Evolutionary conservation across 2,888 invertebrate genomes (phyloP), one percentile per base, ranked within the genome.

Genomic region (Pandemis corylana): DNA sequence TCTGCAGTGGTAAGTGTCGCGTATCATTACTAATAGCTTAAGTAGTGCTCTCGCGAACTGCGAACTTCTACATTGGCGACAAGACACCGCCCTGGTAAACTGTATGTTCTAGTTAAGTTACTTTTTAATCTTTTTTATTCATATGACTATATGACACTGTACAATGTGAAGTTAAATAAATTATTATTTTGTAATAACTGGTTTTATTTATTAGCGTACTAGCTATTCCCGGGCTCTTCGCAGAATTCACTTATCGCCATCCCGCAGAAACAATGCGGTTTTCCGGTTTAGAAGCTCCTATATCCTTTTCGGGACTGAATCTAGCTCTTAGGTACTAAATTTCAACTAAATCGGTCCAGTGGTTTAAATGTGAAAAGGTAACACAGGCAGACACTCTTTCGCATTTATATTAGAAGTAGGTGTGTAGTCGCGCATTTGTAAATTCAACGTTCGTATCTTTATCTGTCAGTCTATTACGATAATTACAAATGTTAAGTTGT

Each of bases 1-100:
- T 12, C 82, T 65, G 78, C 86, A 82, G 89, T 86, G 93, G 94
- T 94, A 93, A 93, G 93, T 94, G 87, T 77, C 87, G 89, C 85
- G 88, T 91, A 88, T 85, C 78, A 71, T 87, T 87, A 83, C 15
- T 86, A 83, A 84, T 91, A 89, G 90, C 85, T 86, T 88, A 59
- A 89, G 89, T 91, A 75, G 72, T 75, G 66, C 68, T 69, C 73
- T 67, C 79, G 59, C 59, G 20, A 59, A 20, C 28, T 78, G 78
- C 72, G 81, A 78, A 68, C 77, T 80, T 13, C 53, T 3, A 15
- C 10, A 2, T 66, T 76, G 64, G 71, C 77, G 51, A 51, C 71
- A 53, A 76, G 51, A 51, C 71, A 53, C 15, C 36, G 42, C 20
- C 62, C 59, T 76, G 80, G 77, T 78, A 76, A 78, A 72, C 72